phyloP scores from a whole-genome alignment of 2,113 vertebrate genomes.

The Leptodactylus fuscus region DNA sequence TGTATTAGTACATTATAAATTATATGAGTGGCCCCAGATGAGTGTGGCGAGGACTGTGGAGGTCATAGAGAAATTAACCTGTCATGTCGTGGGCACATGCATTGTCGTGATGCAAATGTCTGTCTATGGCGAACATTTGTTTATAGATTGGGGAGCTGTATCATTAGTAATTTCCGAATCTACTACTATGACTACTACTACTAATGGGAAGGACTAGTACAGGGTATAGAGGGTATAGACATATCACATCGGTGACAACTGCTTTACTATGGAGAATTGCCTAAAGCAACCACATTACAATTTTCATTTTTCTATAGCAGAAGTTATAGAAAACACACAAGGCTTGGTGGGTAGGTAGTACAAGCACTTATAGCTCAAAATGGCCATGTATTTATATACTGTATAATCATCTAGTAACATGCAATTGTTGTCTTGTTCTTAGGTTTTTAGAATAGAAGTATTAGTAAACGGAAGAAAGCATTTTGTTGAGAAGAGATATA shows the following conservation, averaged over 20 bases:
- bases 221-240: no score
- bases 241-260: no score
- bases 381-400: no score
- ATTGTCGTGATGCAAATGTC: constrained; percentile 9
- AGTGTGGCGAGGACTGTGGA: constrained; percentile 69
- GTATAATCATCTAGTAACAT: background rate
- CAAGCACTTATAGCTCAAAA: no score
- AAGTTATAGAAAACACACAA: no score
- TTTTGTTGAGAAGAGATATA: constrained; percentile 95
- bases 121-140: background rate
- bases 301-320: no score
- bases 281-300: no score
- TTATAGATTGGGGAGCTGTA: background rate
- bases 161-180: background rate
- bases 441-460: constrained; percentile 98
- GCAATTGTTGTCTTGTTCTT: constrained; percentile 60
- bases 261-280: no score
- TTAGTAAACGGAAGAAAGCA: constrained; percentile 93
- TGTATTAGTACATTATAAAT: constrained; percentile 49
- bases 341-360: no score
- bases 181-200: background rate
- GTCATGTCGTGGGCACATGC: background rate
- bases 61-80: constrained; percentile 71
- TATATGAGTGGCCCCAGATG: constrained; percentile 62
- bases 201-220: no score